These are phyloP conservation scores for Encarsia formosa DNA, from an alignment of 2,888 invertebrate species.

Conservation along the genomic window DNA sequence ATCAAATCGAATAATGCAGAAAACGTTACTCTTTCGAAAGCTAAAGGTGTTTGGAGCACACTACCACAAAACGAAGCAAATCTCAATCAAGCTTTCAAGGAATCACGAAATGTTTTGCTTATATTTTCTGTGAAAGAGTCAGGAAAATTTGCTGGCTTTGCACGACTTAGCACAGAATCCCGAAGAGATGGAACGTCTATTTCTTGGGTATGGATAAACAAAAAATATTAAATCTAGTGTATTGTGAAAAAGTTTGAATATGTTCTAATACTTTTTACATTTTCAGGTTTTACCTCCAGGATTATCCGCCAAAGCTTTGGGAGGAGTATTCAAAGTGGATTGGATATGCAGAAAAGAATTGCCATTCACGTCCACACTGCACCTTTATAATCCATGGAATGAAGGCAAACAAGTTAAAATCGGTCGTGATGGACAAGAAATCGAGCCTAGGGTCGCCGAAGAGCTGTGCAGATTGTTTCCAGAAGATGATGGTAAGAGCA, in stretches of 20 bases:
- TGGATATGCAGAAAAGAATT: constrained; percentile 96
- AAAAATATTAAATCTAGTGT: background rate
- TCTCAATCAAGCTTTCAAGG: constrained; percentile 89
- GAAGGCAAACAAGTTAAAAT: constrained; percentile 98
- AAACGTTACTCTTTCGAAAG: constrained; percentile 91
- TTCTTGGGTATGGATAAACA: constrained; percentile 67
- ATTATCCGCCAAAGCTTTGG: constrained; percentile 85
- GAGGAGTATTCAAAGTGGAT: constrained; percentile 94
- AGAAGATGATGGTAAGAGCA: constrained; percentile 69
- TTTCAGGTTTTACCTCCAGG: constrained; percentile 76
- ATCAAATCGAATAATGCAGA: constrained; percentile 98
- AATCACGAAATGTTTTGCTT: constrained; percentile 88
- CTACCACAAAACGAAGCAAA: constrained; percentile 95
- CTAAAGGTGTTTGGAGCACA: constrained; percentile 96
- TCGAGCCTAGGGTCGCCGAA: constrained; percentile 92
- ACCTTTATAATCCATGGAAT: constrained; percentile 96
- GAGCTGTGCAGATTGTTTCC: constrained; percentile 91
- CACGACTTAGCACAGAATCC: constrained; percentile 83
- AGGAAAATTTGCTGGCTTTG: constrained; percentile 93
- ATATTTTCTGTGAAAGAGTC: constrained; percentile 98
- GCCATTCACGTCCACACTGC: constrained; percentile 85
- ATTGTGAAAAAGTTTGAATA: background rate
- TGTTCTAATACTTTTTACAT: background rate
- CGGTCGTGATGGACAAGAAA: constrained; percentile 97
- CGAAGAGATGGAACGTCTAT: constrained; percentile 85